Evolutionary conservation across 2,888 invertebrate species (phyloP), one percentile per base, ranked within the genome.

Genomic region (Chrysolina haemoptera): DNA sequence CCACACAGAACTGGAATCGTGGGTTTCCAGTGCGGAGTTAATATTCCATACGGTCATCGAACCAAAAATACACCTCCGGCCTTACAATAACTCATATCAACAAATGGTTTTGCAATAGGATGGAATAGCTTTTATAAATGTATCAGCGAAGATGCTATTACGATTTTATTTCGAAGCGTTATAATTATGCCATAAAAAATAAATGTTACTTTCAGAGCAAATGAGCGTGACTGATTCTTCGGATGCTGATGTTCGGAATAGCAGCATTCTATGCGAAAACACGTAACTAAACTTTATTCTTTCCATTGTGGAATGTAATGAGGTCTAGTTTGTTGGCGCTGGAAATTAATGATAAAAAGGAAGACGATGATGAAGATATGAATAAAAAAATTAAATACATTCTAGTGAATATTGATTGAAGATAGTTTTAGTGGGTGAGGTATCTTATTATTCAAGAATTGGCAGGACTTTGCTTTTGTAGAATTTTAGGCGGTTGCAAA

Each of bases 51-150:
- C 55, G 73, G 76, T 74, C 73, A 69, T 71, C 74, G 74, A 70
- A 76, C 74, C 72, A 74, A 74, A 71, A 71, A 70, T 65, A 66
- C 59, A 66, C 74, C 48, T 71, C 68, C 22, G 62, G 70, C 46
- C 20, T 72, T 18, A 40, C 41, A 66, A 71, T 76, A 65, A 67
- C 69, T 76, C 63, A 73, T 71, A 69, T 73, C 71, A 66, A 76
- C 70, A 76, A 76, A 70, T 70, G 70, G 70, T 48, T 43, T 8
- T 69, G 59, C 65, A 68, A 48, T 62, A 55, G 27, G 66, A 62
- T 63, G 63, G 53, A 70, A 70, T 70, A 27, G 53, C 65, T 70
- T 70, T 70, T 59, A 71, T 68, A 71, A 71, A 71, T 71, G 62
- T 50, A 71, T 71, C 63, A 68, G 67, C 43, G 53, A 27, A 50